These are phyloP conservation scores for Rhogogaster chlorosoma DNA, from an alignment of 2,888 invertebrate species.

Conservation along the genomic window DNA sequence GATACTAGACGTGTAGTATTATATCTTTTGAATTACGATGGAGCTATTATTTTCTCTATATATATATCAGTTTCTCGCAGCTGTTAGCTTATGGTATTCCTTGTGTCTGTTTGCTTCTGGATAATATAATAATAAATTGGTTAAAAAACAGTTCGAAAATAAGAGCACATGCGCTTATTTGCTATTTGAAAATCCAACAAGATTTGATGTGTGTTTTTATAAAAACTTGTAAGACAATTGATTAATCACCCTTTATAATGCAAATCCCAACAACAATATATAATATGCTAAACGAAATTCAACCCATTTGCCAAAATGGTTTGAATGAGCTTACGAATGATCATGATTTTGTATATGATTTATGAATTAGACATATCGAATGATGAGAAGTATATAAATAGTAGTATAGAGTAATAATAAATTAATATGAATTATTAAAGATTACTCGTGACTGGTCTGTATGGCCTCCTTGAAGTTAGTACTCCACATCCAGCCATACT, in stretches of 20 bases:
- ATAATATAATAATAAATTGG: neutral
- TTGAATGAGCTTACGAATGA: slow-evolving; percentile 65
- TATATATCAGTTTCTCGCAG: neutral
- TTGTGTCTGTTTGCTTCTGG: neutral
- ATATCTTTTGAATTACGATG: neutral
- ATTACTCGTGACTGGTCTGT: slow-evolving; percentile 90
- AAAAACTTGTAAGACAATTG: neutral
- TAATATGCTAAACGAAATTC: neutral
- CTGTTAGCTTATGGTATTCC: neutral
- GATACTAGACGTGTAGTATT: neutral
- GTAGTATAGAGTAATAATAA: slow-evolving; percentile 73
- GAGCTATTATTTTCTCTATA: neutral
- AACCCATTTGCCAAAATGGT: slow-evolving; percentile 67
- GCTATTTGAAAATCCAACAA: neutral
- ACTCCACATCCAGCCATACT: slow-evolving; percentile 98
- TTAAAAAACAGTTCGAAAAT: neutral
- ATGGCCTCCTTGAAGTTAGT: slow-evolving; percentile 98
- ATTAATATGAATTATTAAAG: slow-evolving; percentile 73
- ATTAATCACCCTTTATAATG: neutral
- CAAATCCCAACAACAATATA: slow-evolving; percentile 12
- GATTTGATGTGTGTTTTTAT: neutral
- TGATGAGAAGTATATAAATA: slow-evolving; percentile 67
- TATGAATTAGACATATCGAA: slow-evolving; percentile 73
- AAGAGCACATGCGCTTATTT: neutral
- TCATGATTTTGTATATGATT: slow-evolving; percentile 69